Base-by-base conservation (phyloP, 92 coral and sea anemone genomes). In the Phenganax subtilis region DNA sequence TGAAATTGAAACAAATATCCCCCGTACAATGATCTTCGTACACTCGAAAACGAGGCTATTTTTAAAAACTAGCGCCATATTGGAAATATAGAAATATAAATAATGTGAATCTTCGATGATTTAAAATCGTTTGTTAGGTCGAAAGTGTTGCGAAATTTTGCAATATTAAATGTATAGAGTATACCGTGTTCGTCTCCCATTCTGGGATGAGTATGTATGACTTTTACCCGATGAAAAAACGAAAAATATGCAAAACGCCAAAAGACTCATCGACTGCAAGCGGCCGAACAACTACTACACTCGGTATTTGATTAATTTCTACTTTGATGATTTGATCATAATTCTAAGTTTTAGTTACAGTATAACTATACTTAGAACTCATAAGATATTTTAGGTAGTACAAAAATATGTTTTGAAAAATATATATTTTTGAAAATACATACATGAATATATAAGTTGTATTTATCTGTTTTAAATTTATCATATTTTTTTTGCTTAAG, bases 21-120 rank as follows among this genome's bases (percentile, higher is more conserved):
- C 25, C 25, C 25, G 25, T 20, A 20, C 25, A 20, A 20, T 20
- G 25, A 20, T 20, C 25, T 20, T 20, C 25, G 25, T 20, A 20
- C 20, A 76, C 69, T 8, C 28, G 17, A 44, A 31, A 59, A 76
- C 81, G 81, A 76, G 81, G 81, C 70, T 59, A 7, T 55, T 9
- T 76, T 76, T 76, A 76, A 76, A 76, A 76, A 76, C 10, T 55
- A 28, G 81, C 81, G 81, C 81, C 70, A 76, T 76, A 15, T 58
- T 76, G 70, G n/a, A 76, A 31, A 10, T 20, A 10, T 15, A 20
- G 31, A 1, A 57, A 29, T 28, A 1, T 1, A 37, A 37, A 37
- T 37, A 5, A 1, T 37, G 47, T 5, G 47, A 37, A 37, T 37
- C 47, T 37, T 37, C 47, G 47, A 37, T 37, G 47, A 37, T 37